A percentile compares a stretch with the other conserved stretches of the same genome.
phyloP scores from a whole-genome alignment of 1,140 invertebrate species.

The Calephelis nemesis region DNA sequence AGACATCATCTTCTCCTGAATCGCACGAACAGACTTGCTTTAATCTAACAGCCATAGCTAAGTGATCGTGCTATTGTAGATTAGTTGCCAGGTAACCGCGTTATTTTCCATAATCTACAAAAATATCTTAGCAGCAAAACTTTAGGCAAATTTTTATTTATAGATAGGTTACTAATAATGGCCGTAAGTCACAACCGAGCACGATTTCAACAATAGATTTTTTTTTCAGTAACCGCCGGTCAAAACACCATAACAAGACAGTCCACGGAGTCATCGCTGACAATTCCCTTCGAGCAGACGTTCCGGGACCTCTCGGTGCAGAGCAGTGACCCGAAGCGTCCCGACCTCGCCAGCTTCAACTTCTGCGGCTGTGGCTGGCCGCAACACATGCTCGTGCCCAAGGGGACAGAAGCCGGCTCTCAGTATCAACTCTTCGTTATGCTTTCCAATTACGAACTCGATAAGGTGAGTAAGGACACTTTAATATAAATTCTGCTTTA shows the following conservation, averaged over 20 bases:
- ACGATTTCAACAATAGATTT: not conserved
- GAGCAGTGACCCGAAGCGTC: conserved; percentile 64
- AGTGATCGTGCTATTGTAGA: too few species aligned
- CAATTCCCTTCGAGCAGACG: conserved; percentile 86
- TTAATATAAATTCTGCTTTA: conserved; percentile 36
- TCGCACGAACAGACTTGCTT: too few species aligned
- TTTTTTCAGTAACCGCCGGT: conserved; percentile 81
- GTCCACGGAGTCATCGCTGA: conserved; percentile 84
- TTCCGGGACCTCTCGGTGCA: conserved; percentile 84
- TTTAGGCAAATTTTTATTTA: too few species aligned
- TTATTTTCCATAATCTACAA: too few species aligned
- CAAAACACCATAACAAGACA: conserved; percentile 82
- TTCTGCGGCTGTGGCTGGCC: conserved; percentile 94
- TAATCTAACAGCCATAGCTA: too few species aligned
- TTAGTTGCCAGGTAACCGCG: too few species aligned
- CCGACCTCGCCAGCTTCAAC: conserved; percentile 81
- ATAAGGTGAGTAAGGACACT: conserved; percentile 74
- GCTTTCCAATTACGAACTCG: conserved; percentile 87
- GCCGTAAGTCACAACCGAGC: too few species aligned
- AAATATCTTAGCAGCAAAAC: too few species aligned
- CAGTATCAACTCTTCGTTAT: conserved; percentile 89
- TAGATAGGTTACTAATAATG: too few species aligned
- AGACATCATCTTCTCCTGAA: too few species aligned
- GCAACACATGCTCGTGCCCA: conserved; percentile 90
- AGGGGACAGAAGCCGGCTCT: conserved; percentile 85